Percentiles rank a stretch among this genome's conserved stretches.
phyloP scores from a whole-genome alignment of 2,113 vertebrate genomes.

The Chinchilla lanigera region DNA sequence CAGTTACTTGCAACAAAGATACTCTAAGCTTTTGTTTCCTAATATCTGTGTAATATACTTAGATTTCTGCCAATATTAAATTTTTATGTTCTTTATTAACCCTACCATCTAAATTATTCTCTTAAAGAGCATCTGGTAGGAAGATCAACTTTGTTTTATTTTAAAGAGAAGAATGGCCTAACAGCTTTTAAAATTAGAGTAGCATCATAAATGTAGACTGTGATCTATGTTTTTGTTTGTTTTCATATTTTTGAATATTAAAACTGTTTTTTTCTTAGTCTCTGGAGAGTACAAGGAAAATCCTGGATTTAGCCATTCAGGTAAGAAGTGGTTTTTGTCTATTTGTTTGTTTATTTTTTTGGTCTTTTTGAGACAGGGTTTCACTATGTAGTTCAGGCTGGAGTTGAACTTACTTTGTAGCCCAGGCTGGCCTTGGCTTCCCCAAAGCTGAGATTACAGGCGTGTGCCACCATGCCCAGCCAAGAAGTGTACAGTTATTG shows the following conservation, averaged over 20 bases:
- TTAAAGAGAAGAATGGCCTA: not conserved
- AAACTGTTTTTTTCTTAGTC: slow-evolving; percentile 87
- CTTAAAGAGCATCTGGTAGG: not conserved
- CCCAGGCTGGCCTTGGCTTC: not conserved
- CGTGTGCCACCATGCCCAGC: not conserved
- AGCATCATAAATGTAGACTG: slow-evolving; percentile 31
- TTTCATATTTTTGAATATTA: slow-evolving; percentile 55
- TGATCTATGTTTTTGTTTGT: not conserved
- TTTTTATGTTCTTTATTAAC: slow-evolving; percentile 23
- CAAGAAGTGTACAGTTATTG: slow-evolving; percentile 79
- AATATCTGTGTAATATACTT: slow-evolving; percentile 1
- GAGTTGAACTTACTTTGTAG: not conserved
- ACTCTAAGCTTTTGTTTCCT: slow-evolving; percentile 23
- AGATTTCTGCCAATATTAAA: slow-evolving; percentile 28
- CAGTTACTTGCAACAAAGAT: not conserved
- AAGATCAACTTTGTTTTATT: slow-evolving; percentile 53
- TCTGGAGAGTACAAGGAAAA: slow-evolving; percentile 97
- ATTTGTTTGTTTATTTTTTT: not conserved
- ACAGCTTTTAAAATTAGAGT: not conserved
- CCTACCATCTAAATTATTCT: slow-evolving; percentile 31
- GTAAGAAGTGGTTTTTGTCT: slow-evolving; percentile 88
- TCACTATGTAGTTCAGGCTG: not conserved
- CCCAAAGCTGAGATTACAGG: not conserved
- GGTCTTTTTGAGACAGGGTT: not conserved
- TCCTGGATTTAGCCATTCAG: slow-evolving; percentile 95